These are phyloP conservation scores for Chloebia gouldiae DNA, from an alignment of 2,113 vertebrate genomes.

Conservation along the genomic window DNA sequence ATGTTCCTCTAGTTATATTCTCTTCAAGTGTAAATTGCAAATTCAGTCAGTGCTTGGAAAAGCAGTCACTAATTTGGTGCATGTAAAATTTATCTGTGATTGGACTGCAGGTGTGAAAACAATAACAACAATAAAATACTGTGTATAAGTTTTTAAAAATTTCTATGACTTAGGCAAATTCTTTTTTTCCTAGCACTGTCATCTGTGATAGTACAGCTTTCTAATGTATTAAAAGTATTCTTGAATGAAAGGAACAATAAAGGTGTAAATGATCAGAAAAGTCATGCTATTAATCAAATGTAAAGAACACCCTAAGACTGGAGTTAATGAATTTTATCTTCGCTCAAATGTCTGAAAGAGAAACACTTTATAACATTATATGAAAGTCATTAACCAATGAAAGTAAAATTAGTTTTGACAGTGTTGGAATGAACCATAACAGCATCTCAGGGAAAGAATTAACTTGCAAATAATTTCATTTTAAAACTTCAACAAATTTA, in stretches of 20 bases:
- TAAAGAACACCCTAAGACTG: neutral
- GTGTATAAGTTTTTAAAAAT: neutral
- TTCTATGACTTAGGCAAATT: neutral
- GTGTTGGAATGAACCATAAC: neutral
- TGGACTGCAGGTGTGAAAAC: constrained; percentile 50
- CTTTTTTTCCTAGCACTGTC: neutral
- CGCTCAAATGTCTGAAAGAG: neutral
- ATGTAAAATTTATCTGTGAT: constrained; percentile 20
- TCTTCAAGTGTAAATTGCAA: neutral
- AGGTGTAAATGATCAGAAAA: neutral
- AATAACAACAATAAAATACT: neutral
- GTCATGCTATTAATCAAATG: neutral
- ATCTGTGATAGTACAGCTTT: neutral
- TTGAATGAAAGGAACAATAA: neutral
- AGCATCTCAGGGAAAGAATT: neutral
- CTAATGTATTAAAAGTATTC: neutral
- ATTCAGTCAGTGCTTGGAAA: neutral
- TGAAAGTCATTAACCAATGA: neutral
- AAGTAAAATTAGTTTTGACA: neutral
- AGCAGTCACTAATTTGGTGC: neutral
- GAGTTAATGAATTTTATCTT: neutral
- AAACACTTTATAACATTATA: neutral
- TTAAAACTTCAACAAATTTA: neutral
- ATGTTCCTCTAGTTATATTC: neutral
- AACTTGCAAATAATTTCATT: neutral